Percentiles rank a stretch among this genome's conserved stretches.
phyloP scores from a whole-genome alignment of 2,797 vertebrate species.

The Netta rufina region DNA sequence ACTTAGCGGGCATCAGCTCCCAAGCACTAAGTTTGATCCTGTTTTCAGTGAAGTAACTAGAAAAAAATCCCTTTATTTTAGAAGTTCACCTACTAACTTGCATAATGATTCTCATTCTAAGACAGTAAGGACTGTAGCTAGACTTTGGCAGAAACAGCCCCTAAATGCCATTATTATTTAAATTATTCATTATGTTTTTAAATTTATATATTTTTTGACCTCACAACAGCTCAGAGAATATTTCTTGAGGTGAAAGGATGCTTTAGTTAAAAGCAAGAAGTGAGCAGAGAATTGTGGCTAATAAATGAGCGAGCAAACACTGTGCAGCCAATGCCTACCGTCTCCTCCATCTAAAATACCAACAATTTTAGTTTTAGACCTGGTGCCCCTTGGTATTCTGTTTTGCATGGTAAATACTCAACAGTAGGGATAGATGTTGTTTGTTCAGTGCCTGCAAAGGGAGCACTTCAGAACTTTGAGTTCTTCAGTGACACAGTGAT shows the following conservation, averaged over 20 bases:
- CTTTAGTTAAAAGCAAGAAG: not conserved
- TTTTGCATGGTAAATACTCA: not conserved
- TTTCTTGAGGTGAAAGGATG: not conserved
- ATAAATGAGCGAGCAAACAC: not conserved
- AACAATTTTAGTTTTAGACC: not conserved
- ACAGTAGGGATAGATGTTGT: not conserved
- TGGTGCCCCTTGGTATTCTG: not conserved
- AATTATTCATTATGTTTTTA: not conserved
- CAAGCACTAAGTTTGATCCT: not conserved
- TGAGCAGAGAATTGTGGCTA: not conserved
- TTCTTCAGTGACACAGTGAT: not conserved
- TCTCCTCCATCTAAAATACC: not conserved
- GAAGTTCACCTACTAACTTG: not conserved
- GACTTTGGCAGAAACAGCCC: not conserved
- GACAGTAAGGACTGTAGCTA: not conserved
- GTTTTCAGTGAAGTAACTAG: not conserved
- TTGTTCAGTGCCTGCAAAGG: not conserved
- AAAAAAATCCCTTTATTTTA: constrained; percentile 1
- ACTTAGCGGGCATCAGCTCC: not conserved
- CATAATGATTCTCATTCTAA: not conserved
- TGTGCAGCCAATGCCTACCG: not conserved
- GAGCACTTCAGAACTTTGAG: not conserved
- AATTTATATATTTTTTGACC: not conserved
- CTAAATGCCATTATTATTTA: not conserved
- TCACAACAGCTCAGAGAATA: not conserved